phyloP scores from a whole-genome alignment of 1,140 invertebrate species.

The Papilio glaucus region DNA sequence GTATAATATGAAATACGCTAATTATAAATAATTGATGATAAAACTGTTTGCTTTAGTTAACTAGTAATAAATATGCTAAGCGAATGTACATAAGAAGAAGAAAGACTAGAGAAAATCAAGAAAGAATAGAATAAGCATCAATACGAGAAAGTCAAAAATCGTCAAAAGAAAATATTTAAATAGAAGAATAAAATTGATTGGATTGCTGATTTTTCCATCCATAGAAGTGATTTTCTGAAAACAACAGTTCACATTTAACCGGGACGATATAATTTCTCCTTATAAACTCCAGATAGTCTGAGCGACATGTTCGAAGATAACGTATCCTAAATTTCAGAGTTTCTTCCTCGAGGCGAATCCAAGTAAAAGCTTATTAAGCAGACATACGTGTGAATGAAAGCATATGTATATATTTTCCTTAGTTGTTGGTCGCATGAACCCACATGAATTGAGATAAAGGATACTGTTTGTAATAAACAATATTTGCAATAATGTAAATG shows the following conservation, averaged over 20 bases:
- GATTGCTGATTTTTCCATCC: too few species aligned
- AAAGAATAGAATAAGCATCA: too few species aligned
- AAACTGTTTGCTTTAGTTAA: too few species aligned
- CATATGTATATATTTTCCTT: conserved; percentile 18
- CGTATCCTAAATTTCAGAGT: conserved; percentile 13
- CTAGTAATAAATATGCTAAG: too few species aligned
- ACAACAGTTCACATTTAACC: background rate
- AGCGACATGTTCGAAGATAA: conserved; percentile 21
- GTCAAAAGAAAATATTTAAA: too few species aligned
- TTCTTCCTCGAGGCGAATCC: conserved; percentile 9
- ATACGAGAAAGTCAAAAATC: too few species aligned
- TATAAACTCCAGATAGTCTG: background rate
- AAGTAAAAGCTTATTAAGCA: background rate
- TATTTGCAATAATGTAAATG: background rate
- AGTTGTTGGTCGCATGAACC: conserved; percentile 8
- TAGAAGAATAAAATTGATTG: too few species aligned
- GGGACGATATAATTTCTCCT: background rate
- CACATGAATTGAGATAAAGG: background rate
- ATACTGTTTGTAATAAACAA: background rate
- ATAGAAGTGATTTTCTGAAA: background rate
- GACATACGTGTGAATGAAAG: background rate
- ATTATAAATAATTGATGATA: too few species aligned
- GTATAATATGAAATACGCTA: too few species aligned
- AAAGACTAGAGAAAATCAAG: too few species aligned
- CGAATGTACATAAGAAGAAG: too few species aligned